A percentile compares a stretch with the other conserved stretches of the same genome.
Evolutionary conservation across 2,113 vertebrate genomes (phyloP).

Genomic region (Dolichotis patagonum): DNA sequence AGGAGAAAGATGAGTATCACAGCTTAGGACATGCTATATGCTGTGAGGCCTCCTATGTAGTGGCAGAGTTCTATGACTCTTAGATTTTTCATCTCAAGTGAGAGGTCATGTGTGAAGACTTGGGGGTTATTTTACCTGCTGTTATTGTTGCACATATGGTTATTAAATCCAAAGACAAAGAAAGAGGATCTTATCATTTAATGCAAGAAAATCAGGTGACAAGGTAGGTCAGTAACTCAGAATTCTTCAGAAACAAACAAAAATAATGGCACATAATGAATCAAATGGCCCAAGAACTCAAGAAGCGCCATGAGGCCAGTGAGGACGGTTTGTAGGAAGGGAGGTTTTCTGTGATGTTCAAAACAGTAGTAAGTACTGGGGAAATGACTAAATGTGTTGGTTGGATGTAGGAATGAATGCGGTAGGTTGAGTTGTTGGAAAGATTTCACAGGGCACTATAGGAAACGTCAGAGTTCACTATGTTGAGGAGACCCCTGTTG

Average conservation of each 20-base stretch:
- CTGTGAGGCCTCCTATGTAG: not conserved
- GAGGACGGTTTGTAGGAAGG: not conserved
- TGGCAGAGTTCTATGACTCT: not conserved
- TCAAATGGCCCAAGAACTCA: not conserved
- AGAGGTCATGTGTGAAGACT: not conserved
- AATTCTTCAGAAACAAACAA: not conserved
- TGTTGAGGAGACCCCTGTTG: not conserved
- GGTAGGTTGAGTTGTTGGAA: not conserved
- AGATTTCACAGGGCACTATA: not conserved
- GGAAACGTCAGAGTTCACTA: not conserved
- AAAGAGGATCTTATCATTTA: not conserved
- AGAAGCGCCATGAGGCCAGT: not conserved
- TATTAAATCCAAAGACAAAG: not conserved
- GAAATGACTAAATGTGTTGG: not conserved
- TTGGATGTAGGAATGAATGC: not conserved
- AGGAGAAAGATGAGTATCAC: not conserved
- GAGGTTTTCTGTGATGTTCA: not conserved
- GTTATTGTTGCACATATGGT: too few relatives aligned
- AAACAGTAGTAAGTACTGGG: not conserved
- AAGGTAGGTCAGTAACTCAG: not conserved
- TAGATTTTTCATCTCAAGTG: not conserved
- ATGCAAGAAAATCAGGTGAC: not conserved
- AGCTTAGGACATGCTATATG: not conserved
- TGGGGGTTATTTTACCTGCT: not conserved
- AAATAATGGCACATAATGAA: not conserved